Evolutionary conservation across 2,113 vertebrate species (phyloP).

Genomic region (Eptesicus fuscus): DNA sequence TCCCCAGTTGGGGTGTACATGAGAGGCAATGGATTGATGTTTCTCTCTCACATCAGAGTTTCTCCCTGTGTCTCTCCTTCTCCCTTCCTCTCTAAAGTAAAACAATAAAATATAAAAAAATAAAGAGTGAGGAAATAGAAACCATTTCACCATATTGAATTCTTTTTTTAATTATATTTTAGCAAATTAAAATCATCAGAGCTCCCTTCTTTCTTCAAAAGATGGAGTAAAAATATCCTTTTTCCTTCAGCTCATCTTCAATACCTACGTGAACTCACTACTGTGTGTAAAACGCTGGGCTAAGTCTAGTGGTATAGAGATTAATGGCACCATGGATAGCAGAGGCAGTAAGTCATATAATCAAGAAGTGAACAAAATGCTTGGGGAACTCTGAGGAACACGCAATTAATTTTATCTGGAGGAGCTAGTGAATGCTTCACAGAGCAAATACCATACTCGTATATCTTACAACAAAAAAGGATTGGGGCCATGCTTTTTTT

Average conservation of each 20-base stretch:
- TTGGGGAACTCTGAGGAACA: neutral
- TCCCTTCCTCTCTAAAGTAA: neutral
- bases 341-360: neutral
- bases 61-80: neutral
- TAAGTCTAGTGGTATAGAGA: fast-evolving
- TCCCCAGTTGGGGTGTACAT: neutral
- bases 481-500: neutral
- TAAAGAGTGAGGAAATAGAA: neutral
- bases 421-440: neutral
- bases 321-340: neutral
- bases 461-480: neutral
- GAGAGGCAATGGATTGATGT: neutral
- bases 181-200: slow-evolving; percentile 38
- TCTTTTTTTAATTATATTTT: slow-evolving; percentile 55
- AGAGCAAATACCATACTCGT: neutral
- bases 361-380: neutral
- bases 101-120: neutral
- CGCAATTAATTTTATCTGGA: neutral
- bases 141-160: slow-evolving; percentile 28
- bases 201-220: neutral
- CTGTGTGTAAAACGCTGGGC: neutral
- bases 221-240: slow-evolving; percentile 1
- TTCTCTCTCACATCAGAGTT: neutral
- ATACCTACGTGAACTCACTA: neutral
- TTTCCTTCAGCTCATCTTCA: slow-evolving; percentile 24